Conservation (phyloP, 2,888 invertebrate species). For the Andrena praecox region DNA sequence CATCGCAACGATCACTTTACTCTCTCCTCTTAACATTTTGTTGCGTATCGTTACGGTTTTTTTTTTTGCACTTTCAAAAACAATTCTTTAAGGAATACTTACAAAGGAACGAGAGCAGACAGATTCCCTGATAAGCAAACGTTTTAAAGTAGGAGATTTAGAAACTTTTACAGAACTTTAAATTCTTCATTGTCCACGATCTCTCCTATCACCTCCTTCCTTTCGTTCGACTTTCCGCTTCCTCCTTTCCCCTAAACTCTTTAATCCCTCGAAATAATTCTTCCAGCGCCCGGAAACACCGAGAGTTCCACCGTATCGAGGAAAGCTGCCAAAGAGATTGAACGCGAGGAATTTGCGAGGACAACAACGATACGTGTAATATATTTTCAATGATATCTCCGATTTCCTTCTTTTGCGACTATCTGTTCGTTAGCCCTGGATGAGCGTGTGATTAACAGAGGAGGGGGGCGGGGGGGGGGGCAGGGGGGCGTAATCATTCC, state of each 20-base stretch:
- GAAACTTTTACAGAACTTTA: not conserved
- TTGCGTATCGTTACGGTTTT: not conserved
- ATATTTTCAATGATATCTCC: not conserved
- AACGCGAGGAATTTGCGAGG: not conserved
- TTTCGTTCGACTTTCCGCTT: not conserved
- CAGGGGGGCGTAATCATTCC: not conserved
- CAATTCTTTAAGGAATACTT: slow-evolving; percentile 2
- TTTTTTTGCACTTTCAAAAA: not conserved
- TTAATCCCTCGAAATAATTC: not conserved
- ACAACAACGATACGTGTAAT: no score
- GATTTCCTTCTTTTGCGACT: not conserved
- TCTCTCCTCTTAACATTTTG: no score
- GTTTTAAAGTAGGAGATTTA: not conserved
- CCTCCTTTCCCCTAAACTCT: not conserved
- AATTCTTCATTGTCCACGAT: not conserved
- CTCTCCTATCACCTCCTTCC: not conserved
- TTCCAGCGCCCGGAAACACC: not conserved
- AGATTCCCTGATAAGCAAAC: not conserved
- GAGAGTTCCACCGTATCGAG: not conserved
- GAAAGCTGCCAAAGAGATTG: not conserved
- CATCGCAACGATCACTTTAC: not conserved
- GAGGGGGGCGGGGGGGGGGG: no score
- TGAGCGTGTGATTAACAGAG: no score
- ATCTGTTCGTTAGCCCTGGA: not conserved
- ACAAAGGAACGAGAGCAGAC: not conserved